These are phyloP conservation scores for Sinohyriopsis cumingii DNA, from an alignment of 2,888 invertebrate species.

Conservation along the genomic window DNA sequence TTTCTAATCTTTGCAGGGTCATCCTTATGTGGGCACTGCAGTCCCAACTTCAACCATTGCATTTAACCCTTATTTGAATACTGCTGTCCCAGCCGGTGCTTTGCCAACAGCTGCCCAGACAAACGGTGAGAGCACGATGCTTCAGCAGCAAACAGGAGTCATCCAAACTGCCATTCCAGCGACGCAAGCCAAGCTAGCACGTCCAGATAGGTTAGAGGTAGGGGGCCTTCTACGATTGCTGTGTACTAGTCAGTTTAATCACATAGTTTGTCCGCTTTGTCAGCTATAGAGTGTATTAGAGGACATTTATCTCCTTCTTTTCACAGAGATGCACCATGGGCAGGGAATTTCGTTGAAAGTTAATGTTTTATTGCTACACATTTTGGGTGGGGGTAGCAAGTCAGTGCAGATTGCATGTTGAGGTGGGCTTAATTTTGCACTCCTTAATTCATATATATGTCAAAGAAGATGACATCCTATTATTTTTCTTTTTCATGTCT, in stretches of 20 bases:
- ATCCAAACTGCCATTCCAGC: conserved; percentile 45
- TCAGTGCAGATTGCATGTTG: too few relatives aligned
- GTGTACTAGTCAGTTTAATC: not conserved
- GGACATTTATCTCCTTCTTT: too few relatives aligned
- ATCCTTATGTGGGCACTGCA: conserved; percentile 49
- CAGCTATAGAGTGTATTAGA: too few relatives aligned
- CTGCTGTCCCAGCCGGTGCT: conserved; percentile 22
- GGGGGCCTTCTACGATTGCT: conserved; percentile 4
- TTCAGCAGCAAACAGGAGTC: conserved; percentile 50
- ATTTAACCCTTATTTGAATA: conserved; percentile 49
- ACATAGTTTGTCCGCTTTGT: not conserved
- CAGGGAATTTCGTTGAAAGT: too few relatives aligned
- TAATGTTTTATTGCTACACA: too few relatives aligned
- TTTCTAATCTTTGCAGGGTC: conserved; percentile 41
- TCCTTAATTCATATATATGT: too few relatives aligned
- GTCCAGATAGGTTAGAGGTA: conserved; percentile 96
- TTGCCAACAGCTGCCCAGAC: conserved; percentile 39
- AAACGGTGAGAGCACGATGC: conserved; percentile 43
- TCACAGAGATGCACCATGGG: too few relatives aligned
- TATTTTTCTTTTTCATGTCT: too few relatives aligned
- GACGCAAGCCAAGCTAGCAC: conserved; percentile 86
- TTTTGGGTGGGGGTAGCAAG: too few relatives aligned
- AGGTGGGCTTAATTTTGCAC: too few relatives aligned
- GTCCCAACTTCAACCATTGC: conserved; percentile 53
- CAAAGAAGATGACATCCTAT: too few relatives aligned